Base-by-base conservation (phyloP, 2,888 invertebrate genomes). In the Lottia gigantea region DNA sequence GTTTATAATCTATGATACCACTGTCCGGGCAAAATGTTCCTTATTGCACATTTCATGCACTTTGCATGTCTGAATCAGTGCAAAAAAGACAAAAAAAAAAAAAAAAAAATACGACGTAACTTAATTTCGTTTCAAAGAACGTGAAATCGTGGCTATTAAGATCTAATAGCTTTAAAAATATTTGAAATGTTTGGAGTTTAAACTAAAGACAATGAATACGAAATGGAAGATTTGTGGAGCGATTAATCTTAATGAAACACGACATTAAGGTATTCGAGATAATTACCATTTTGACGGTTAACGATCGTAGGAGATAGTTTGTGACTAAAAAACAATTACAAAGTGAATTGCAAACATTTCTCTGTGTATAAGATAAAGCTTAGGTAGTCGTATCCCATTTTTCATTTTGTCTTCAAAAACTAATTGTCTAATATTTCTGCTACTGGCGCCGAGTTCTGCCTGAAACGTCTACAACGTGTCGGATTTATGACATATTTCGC, bases 251-350 rank as follows among this genome's bases (percentile, higher is more conserved):
- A 55, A 55, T 55, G 55, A 23, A 55, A 55, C 19, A 23, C 19
- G 55, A 55, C 55, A 23, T 49, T 23, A 23, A 55, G 55, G 55
- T 55, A 55, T 55, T 55, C 15, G 23, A 19, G 55, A 23, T 23
- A 55, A 55, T 55, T 55, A 23, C 19, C 7, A 8, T 4, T 55
- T 55, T 23, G 55, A 23, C 12, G 55, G 55, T 19, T 12, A 55
- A 55, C 23, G 55, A 55, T 55, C 55, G 11, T 19, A 55, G 11
- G 19, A 55, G 55, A 55, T 55, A 14, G 55, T 19, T 55, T 55
- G 55, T 55, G 55, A 55, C 55, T 19, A 23, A 55, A 40, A 55
- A 55, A 55, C 55, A 55, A 55, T 55, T 55, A 55, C 19, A 19
- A 23, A 55, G 23, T 55, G 23, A 23, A 55, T 55, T 12, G 55